Base-by-base conservation (phyloP, 2,113 vertebrate species). In the Alosa alosa region DNA sequence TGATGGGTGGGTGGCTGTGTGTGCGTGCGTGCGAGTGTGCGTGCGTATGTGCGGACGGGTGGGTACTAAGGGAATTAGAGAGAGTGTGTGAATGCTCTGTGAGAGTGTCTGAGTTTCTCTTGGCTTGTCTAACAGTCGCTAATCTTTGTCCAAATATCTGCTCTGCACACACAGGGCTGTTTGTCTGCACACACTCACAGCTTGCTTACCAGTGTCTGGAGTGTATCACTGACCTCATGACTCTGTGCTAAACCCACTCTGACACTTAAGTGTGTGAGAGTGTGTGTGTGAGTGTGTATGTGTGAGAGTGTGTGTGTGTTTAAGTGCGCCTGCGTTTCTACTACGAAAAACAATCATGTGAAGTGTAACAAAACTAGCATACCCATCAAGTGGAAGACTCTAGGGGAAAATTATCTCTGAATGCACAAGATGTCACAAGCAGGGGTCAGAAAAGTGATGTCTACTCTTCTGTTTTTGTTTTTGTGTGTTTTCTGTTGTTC, bases 111-210 rank as follows among this genome's bases (percentile, higher is more conserved):
- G 89, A 50, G 93, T 93, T 93, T 90, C 93, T 94, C 90, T 94
- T 93, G 91, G 93, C 94, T 94, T 89, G 83, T 93, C 91, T 89
- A 94, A 93, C 91, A 88, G 83, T 91, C 87, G 90, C 90, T 95
- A 95, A 95, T 95, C 94, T 93, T 92, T 94, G 93, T 94, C 93
- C 94, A 95, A 95, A 95, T 94, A 95, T 94, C 94, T 94, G 92
- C 93, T 94, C 92, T 88, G 94, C 93, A 93, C 94, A 95, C 92
- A 94, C 90, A 87, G 89, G 89, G 82, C 89, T 94, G 92, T 94
- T 94, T 95, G 93, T 94, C 92, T 91, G 92, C 90, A 92, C 94
- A 93, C 92, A 89, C 85, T 87, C 83, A 47, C 86, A 60, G 85
- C 88, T 90, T 90, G 91, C 91, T 92, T 91, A 94, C 90, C 83